Evolutionary conservation across 2,113 vertebrate genomes (phyloP).

Genomic region (Corydoras sp.): DNA sequence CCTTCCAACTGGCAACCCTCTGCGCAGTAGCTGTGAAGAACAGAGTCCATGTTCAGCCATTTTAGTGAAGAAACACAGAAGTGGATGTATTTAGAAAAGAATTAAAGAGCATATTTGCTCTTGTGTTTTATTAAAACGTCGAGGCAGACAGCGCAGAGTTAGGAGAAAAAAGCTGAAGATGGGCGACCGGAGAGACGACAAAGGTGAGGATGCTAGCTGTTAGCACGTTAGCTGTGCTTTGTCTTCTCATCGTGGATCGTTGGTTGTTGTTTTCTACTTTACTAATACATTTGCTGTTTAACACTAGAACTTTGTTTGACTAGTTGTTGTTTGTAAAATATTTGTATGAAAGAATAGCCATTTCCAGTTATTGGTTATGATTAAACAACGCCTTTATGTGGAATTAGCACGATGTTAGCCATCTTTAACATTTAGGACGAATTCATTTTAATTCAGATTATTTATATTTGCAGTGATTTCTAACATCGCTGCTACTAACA

Average conservation of each 20-base stretch:
- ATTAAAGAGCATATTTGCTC: background rate
- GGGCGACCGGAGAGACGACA: constrained; percentile 79
- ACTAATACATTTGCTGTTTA: no score
- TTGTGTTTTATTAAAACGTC: background rate
- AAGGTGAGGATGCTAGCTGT: constrained; percentile 59
- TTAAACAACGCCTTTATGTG: no score
- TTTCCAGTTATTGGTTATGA: no score
- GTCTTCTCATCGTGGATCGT: background rate
- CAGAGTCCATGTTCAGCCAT: constrained; percentile 25
- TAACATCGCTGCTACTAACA: background rate
- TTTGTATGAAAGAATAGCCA: no score
- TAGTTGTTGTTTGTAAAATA: no score
- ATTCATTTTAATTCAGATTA: background rate
- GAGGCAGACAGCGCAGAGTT: constrained; percentile 20
- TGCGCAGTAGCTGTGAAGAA: constrained; percentile 6
- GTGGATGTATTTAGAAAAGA: background rate
- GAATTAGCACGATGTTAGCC: no score
- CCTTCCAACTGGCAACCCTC: constrained; percentile 26
- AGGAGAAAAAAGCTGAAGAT: constrained; percentile 53
- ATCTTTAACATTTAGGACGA: background rate
- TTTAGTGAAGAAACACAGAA: constrained; percentile 15
- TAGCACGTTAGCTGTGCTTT: constrained; percentile 22
- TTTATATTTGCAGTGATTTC: background rate
- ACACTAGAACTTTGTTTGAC: no score
- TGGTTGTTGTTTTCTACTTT: background rate